Conservation (phyloP, 2,113 vertebrate species). For the Pitta sordida region DNA sequence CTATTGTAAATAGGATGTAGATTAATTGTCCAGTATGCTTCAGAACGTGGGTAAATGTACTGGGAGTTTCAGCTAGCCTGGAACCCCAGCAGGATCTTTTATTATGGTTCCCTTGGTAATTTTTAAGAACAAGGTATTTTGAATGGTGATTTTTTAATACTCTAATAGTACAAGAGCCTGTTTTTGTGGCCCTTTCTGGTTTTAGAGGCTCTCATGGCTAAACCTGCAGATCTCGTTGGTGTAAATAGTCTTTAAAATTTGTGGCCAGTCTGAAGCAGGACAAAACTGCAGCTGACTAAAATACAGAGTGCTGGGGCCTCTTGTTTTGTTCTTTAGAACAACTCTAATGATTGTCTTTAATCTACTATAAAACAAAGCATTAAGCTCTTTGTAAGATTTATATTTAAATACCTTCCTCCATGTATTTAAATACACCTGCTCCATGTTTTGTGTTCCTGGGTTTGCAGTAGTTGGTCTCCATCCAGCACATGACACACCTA, state of each 20-base stretch:
- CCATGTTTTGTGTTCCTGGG: not conserved
- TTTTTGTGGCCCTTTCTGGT: not conserved
- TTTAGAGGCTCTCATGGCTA: not conserved
- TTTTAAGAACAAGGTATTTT: constrained; percentile 19
- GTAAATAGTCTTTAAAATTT: constrained; percentile 36
- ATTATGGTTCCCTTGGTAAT: not conserved
- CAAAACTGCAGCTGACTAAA: not conserved
- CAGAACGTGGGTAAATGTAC: not conserved
- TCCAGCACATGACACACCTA: not conserved
- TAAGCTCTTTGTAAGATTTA: not conserved
- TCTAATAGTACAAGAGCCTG: not conserved
- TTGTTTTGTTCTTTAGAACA: constrained; percentile 15
- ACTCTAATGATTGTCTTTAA: not conserved
- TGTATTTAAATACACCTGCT: not conserved
- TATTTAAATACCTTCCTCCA: not conserved
- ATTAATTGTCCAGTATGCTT: not conserved
- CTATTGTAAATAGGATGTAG: constrained; percentile 11
- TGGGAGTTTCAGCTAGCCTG: not conserved
- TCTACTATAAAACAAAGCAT: not conserved
- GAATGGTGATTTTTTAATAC: constrained; percentile 10
- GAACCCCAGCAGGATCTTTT: not conserved
- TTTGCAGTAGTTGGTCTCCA: not conserved
- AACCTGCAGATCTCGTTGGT: not conserved
- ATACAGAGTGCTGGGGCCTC: not conserved
- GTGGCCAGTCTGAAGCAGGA: not conserved